Base-by-base conservation (phyloP, 2,797 vertebrate genomes). In the Oreochromis grahami region DNA sequence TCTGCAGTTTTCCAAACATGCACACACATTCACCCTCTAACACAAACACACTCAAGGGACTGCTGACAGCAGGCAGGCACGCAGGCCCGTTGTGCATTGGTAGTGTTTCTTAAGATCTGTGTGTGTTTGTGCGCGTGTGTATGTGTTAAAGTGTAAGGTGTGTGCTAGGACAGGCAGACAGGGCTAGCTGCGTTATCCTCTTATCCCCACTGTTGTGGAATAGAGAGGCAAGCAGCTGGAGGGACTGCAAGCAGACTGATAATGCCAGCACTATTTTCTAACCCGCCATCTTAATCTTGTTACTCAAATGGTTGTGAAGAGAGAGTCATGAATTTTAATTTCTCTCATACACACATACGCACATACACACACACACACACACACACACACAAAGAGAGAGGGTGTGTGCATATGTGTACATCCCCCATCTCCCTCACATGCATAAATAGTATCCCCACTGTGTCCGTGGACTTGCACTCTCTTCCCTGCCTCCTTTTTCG, bases 251-350 rank as follows among this genome's bases (percentile, higher is more conserved):
- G 97, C 97, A 96, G 97, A 97, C 98, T 99, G 98, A 99, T 99
- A 99, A 99, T 99, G 97, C 98, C 96, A 86, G 90, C 90, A 97
- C 98, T 98, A 98, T 98, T 99, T 98, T 98, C 98, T 97, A 96
- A 98, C 97, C 97, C 97, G 97, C 98, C 97, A 96, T 99, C 98
- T 98, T 99, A 99, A 99, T 99, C 98, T 99, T 98, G 98, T 99
- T 99, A 99, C 98, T 98, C 98, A 98, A 99, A 99, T 98, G 98
- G 97, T 98, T 97, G 97, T 98, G 98, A 98, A 98, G 98, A 98
- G 98, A 98, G 98, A 95, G 93, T 99, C 98, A 99, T 99, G 98
- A 98, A 99, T 99, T 98, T 99, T 99, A 99, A 99, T 99, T 98
- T 97, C 97, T 92, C 91, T 79, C 85, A 1, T 24, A 38, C 34